Evolutionary conservation across 1,140 invertebrate genomes (phyloP).

Genomic region (Ptiloglossa arizonensis): DNA sequence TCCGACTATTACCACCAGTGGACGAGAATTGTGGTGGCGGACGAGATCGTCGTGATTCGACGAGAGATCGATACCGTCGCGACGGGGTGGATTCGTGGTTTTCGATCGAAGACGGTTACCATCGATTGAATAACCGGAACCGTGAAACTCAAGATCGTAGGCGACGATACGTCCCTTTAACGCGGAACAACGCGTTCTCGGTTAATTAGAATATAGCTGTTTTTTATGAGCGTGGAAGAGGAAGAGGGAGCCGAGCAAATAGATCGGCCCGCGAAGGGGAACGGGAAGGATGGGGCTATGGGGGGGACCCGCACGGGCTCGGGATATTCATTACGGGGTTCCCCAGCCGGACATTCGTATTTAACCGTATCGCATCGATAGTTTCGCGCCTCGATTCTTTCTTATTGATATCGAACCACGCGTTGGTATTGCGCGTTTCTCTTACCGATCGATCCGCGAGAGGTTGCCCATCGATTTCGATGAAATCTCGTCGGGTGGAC

Average conservation of each 20-base stretch:
- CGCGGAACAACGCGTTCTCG: slow-evolving; percentile 69
- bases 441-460: background rate
- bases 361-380: slow-evolving; percentile 70
- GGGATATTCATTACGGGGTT: slow-evolving; percentile 79
- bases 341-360: slow-evolving; percentile 81
- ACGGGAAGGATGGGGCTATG: slow-evolving; percentile 57
- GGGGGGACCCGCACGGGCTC: slow-evolving; percentile 68
- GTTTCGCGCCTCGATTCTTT: slow-evolving; percentile 31
- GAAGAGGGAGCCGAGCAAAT: slow-evolving; percentile 77
- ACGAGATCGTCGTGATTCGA: background rate
- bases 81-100: no score
- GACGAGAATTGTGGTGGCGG: no score
- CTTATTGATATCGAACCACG: slow-evolving; percentile 5
- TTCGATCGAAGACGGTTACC: no score
- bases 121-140: background rate
- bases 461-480: background rate
- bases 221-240: slow-evolving; percentile 83
- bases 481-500: background rate
- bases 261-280: slow-evolving; percentile 50
- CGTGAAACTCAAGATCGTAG: slow-evolving; percentile 35
- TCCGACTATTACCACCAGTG: no score
- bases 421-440: background rate
- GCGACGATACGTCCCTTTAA: slow-evolving; percentile 38
- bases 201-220: slow-evolving; percentile 82
- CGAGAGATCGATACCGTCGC: background rate